A percentile compares a stretch with the other conserved stretches of the same genome.
phyloP scores from a whole-genome alignment of 2,797 vertebrate species.

The Sebastes goodei region DNA sequence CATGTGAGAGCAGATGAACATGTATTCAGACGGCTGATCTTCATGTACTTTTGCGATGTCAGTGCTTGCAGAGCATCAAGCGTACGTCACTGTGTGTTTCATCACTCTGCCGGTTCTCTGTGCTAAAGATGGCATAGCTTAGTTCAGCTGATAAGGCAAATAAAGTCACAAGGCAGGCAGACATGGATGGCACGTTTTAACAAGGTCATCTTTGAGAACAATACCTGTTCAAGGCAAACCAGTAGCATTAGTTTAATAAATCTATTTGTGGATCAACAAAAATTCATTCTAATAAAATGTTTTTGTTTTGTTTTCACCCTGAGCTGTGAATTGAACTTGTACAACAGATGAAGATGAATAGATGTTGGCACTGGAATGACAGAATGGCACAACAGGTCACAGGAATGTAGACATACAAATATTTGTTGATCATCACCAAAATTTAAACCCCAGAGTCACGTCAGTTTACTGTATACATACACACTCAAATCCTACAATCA shows the following conservation, averaged over 20 bases:
- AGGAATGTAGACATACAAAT: conserved; percentile 6
- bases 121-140: conserved; percentile 2
- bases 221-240: conserved; percentile 29
- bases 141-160: conserved; percentile 57
- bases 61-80: conserved; percentile 5
- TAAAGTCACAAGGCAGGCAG: conserved; percentile 44
- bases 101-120: not conserved
- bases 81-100: not conserved
- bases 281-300: not conserved
- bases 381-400: conserved; percentile 32
- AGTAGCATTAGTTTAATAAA: not conserved
- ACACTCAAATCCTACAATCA: not conserved
- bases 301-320: conserved; percentile 42
- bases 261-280: not conserved
- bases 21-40: not conserved
- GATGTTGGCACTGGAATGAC: conserved; percentile 46
- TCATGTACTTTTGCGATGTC: not conserved
- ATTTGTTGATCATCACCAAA: not conserved
- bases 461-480: not conserved
- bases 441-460: not conserved
- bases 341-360: not conserved
- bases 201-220: conserved; percentile 28
- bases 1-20: not conserved
- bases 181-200: conserved; percentile 30
- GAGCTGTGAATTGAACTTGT: conserved; percentile 45